These are phyloP conservation scores for Gallinago solitaria DNA, from an alignment of 2,797 vertebrate species.

Conservation along the genomic window DNA sequence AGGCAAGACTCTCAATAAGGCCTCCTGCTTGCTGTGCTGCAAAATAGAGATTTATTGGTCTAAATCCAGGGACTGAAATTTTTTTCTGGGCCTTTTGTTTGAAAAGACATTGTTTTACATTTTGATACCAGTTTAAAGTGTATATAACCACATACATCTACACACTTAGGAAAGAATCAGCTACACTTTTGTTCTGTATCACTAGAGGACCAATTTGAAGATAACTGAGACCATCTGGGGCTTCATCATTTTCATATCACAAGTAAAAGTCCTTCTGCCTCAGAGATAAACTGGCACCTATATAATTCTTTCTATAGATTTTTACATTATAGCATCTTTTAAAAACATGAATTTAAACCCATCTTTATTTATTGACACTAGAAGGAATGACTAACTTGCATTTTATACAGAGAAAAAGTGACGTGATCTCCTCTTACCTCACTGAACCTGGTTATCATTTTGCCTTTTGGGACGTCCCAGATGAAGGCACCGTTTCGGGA, in stretches of 20 bases:
- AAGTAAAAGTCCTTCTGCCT: background rate
- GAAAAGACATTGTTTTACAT: background rate
- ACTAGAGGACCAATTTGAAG: background rate
- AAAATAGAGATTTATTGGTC: background rate
- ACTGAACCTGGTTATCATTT: conserved; percentile 92
- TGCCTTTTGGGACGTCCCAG: conserved; percentile 94
- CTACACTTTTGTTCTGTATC: background rate
- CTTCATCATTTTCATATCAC: background rate
- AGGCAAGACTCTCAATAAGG: background rate
- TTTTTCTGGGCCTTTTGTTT: background rate
- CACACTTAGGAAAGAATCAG: background rate
- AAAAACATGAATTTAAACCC: background rate
- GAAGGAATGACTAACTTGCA: background rate
- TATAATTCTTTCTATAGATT: background rate
- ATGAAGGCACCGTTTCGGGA: conserved; percentile 95
- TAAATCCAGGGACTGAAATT: background rate
- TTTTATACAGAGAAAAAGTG: background rate
- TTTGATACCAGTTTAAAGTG: background rate
- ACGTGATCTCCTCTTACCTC: conserved; percentile 80
- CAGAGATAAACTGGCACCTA: background rate
- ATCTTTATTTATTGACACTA: background rate
- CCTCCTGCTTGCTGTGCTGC: background rate
- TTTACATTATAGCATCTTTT: background rate
- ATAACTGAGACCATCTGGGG: background rate
- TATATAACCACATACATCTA: background rate